Evolutionary conservation across 2,888 invertebrate species (phyloP), one percentile per base, ranked within the genome.

Genomic region (Cheilosia vulpina): DNA sequence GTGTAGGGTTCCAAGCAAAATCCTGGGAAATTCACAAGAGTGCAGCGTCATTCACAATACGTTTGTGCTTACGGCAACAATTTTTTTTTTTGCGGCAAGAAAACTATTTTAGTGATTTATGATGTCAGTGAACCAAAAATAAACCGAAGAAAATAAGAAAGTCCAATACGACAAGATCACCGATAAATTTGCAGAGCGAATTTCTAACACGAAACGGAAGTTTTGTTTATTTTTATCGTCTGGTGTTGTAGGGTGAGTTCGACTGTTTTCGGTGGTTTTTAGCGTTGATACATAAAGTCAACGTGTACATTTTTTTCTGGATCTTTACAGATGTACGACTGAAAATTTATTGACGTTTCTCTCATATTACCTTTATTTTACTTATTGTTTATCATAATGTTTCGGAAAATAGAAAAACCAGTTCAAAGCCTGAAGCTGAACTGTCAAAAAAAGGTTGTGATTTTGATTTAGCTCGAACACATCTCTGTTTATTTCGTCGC

Each of bases 151-250:
- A 62, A 65, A 75, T 34, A 63, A 34, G 57, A 65, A 71, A 80
- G 75, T 79, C 79, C 73, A 66, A 66, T 60, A 50, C 45, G 63
- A 24, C 71, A 75, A 80, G 79, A 84, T 84, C 79, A 66, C 65
- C 75, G 71, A 84, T 76, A 84, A 76, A 80, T 71, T 80, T 78
- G 45, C 11, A 19, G 17, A 21, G 34, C 31, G 21, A n/a, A 34
- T 50, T 47, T 47, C 17, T 50, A 65, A 3, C 55, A 47, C 24
- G 38, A 34, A 62, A 50, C 66, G 38, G 53, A 52, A 38, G 31
- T 52, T 62, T 55, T 41, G 34, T 73, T 68, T 58, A 52, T 63
- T 62, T 45, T 71, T 34, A 31, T 50, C 2, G 13, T 50, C 43
- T 0, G 27, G 2, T 45, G 27, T 43, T 27, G 15, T 72, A 83